These are phyloP conservation scores for Oxytorus armatus DNA, from an alignment of 2,888 invertebrate species.

Conservation along the genomic window DNA sequence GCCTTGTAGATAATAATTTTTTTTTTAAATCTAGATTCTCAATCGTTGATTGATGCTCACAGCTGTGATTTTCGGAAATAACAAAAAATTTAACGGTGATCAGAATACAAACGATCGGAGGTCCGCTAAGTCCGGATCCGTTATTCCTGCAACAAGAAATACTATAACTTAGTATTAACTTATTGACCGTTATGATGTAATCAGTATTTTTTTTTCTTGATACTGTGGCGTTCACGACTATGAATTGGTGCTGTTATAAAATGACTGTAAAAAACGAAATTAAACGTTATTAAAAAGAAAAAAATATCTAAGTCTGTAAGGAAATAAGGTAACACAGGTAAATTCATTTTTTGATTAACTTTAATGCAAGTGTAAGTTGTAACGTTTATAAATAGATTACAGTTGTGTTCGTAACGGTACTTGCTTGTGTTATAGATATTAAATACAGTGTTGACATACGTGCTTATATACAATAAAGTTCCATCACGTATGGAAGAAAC, in stretches of 20 bases:
- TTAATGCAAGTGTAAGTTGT: conserved; percentile 77
- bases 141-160: not conserved
- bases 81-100: conserved; percentile 32
- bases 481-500: conserved; percentile 65
- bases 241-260: conserved; percentile 58
- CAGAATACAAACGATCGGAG: conserved; percentile 4
- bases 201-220: conserved; percentile 46
- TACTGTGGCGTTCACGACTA: conserved; percentile 16
- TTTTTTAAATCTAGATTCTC: not conserved
- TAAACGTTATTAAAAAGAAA: conserved; percentile 15
- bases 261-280: conserved; percentile 36
- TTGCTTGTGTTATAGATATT: conserved; percentile 69
- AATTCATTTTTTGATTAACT: conserved; percentile 71
- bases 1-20: conserved; percentile 61
- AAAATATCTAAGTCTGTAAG: too few relatives aligned
- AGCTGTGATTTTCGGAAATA: conserved; percentile 60
- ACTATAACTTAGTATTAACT: conserved; percentile 49
- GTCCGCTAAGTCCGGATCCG: not conserved
- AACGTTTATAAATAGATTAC: conserved; percentile 77
- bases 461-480: conserved; percentile 75
- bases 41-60: conserved; percentile 38
- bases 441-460: conserved; percentile 78
- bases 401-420: conserved; percentile 71
- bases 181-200: conserved; percentile 44
- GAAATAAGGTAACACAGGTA: not conserved